These are phyloP conservation scores for Porites rus DNA, from an alignment of 92 coral and sea anemone species.

Conservation along the genomic window DNA sequence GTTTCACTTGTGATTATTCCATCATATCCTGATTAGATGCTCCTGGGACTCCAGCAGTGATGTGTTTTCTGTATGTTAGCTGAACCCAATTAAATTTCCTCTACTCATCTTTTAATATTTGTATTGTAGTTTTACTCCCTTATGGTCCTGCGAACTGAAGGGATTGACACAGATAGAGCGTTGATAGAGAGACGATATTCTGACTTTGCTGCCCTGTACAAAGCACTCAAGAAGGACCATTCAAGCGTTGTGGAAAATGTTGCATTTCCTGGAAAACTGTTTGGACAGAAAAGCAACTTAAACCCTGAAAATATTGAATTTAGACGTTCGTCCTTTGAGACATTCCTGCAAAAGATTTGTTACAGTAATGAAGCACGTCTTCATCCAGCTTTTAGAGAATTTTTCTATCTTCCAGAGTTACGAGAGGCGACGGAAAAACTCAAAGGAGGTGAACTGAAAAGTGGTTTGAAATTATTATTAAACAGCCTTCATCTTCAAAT, in stretches of 20 bases:
- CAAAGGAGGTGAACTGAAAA: conserved; percentile 87
- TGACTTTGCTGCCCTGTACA: conserved; percentile 86
- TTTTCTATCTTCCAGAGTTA: conserved; percentile 86
- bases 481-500: conserved; percentile 96
- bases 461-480: conserved; percentile 76
- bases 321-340: conserved; percentile 79
- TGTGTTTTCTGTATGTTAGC: not conserved
- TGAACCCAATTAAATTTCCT: not conserved
- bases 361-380: conserved; percentile 63
- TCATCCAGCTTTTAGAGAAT: conserved; percentile 82
- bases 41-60: not conserved
- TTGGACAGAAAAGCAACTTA: conserved; percentile 79
- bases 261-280: conserved; percentile 88
- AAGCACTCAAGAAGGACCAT: conserved; percentile 84
- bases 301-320: conserved; percentile 67
- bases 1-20: no score
- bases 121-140: conserved; percentile 78
- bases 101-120: not conserved
- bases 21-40: no score
- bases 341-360: conserved; percentile 69
- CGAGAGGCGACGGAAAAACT: conserved; percentile 82
- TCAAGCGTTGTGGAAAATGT: conserved; percentile 73
- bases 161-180: conserved; percentile 92
- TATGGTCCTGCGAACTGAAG: conserved; percentile 82
- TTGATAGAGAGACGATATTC: conserved; percentile 90